Evolutionary conservation across 2,888 invertebrate species (phyloP), one percentile per base, ranked within the genome.

Genomic region (Chymomyza caudatula): DNA sequence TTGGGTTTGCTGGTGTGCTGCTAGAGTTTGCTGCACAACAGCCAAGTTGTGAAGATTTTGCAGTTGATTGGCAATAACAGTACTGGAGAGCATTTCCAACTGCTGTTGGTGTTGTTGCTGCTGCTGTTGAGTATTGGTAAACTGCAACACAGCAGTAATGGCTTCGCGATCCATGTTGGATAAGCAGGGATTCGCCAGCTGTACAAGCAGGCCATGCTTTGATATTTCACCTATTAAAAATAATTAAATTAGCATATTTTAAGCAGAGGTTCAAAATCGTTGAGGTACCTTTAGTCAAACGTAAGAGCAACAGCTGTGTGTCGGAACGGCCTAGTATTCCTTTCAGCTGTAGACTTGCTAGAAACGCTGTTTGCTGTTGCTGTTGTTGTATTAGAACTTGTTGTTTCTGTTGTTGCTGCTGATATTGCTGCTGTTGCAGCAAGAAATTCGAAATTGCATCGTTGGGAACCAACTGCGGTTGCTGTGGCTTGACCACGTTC

Each of bases 21-120:
- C 83, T 43, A 89, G 62, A 0, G 87, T 85, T 69, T 89, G 90
- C 65, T 89, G 89, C 2, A 89, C 81, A 56, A 88, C 63, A 2
- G 89, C 87, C 63, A 89, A 76, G 65, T 90, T 89, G 63, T 89
- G 89, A 19, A 89, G 69, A 78, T 89, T 90, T 73, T 90, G 90
- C 53, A 89, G 54, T 57, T 89, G 89, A 66, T 85, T 88, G n/a
- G 86, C 79, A 66, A 89, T 80, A 47, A 88, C 80, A 53, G 78
- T 88, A 65, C 83, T 88, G 3, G 88, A 89, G 0, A 88, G 72
- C 67, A 82, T 72, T 68, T 89, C 89, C 52, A 88, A 70, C 57
- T 89, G 87, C 58, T 88, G 87, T 44, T 87, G 86, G 51, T 87
- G 88, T 57, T 87, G 88, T 20, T 88, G 87, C 49, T 88, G 87